Percentiles rank a stretch among this genome's conserved stretches.
phyloP scores from a whole-genome alignment of 2,888 invertebrate species.

The Fragum sueziense region DNA sequence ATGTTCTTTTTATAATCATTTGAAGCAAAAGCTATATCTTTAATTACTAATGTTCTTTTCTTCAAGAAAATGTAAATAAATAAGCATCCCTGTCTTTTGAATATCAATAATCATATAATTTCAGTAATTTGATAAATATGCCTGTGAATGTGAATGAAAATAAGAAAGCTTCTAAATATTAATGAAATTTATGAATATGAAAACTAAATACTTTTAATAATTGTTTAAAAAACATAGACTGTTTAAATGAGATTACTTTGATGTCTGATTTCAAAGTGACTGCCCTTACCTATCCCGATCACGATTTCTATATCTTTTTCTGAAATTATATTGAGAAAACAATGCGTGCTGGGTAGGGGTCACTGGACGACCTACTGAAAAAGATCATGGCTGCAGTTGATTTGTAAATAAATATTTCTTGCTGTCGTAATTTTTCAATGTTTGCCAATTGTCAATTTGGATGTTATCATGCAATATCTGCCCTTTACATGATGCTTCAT shows the following conservation, averaged over 20 bases:
- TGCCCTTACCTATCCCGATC: constrained; percentile 30
- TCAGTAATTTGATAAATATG: too few relatives aligned
- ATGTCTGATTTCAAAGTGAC: constrained; percentile 34
- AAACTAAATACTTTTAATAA: neutral
- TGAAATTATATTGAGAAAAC: constrained; percentile 43
- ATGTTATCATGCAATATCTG: too few relatives aligned
- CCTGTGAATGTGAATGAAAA: too few relatives aligned
- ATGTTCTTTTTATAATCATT: constrained; percentile 6
- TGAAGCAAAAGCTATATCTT: neutral
- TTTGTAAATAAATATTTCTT: too few relatives aligned
- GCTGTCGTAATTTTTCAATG: too few relatives aligned
- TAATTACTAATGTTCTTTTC: too few relatives aligned
- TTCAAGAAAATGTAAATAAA: too few relatives aligned
- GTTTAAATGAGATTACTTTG: constrained; percentile 8
- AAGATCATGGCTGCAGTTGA: constrained; percentile 3
- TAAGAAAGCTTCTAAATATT: too few relatives aligned
- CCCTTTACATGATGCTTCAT: too few relatives aligned
- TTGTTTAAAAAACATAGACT: constrained; percentile 39
- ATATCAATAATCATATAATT: too few relatives aligned
- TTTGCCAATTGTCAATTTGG: too few relatives aligned
- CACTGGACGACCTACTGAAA: neutral
- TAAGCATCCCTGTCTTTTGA: too few relatives aligned
- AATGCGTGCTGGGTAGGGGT: constrained; percentile 12
- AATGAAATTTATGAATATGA: neutral
- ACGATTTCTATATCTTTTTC: constrained; percentile 56